These are phyloP conservation scores for Chiloscyllium plagiosum DNA, from an alignment of 2,113 vertebrate species.

Conservation along the genomic window DNA sequence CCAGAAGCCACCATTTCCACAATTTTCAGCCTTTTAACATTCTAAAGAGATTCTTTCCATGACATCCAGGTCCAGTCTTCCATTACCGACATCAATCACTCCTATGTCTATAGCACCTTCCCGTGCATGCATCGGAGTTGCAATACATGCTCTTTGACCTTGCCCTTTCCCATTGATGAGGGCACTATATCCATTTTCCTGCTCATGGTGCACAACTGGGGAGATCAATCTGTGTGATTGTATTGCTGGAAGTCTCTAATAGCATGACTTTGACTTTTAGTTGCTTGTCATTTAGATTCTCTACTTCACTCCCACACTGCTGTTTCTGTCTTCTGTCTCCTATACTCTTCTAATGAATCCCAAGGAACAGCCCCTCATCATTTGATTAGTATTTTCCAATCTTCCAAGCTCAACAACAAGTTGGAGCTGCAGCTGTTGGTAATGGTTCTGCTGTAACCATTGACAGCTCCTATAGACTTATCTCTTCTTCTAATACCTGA, in stretches of 20 bases:
- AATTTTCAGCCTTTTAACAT: background rate
- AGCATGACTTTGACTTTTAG: background rate
- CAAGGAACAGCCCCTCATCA: background rate
- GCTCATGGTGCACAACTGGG: background rate
- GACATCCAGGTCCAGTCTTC: background rate
- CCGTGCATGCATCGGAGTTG: background rate
- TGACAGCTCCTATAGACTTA: background rate
- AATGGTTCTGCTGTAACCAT: background rate
- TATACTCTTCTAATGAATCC: background rate
- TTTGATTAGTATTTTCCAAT: background rate
- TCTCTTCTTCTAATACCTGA: background rate
- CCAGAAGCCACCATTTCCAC: background rate
- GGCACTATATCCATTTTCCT: background rate
- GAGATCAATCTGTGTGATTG: background rate
- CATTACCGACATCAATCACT: too few species aligned
- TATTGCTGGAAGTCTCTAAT: background rate
- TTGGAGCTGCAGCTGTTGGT: background rate
- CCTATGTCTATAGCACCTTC: background rate
- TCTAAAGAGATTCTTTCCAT: background rate
- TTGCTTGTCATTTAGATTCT: background rate
- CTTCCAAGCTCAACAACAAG: background rate
- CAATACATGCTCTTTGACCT: background rate
- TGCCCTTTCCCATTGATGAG: background rate
- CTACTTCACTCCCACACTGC: background rate
- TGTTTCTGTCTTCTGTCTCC: background rate